Evolutionary conservation across 2,888 invertebrate species (phyloP).

Genomic region (Schrankia costaestrigalis): DNA sequence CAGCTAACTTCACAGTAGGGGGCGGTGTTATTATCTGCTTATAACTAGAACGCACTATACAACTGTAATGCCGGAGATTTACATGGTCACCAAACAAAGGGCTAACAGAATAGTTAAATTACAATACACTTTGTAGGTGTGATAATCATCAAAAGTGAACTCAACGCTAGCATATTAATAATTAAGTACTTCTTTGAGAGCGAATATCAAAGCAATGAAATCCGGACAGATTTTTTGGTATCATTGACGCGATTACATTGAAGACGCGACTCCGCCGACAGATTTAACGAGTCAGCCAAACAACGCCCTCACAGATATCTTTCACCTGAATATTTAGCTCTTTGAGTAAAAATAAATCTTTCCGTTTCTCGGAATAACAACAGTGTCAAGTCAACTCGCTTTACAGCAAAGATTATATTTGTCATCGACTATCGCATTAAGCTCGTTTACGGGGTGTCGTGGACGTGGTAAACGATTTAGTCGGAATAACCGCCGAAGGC

Average conservation of each 20-base stretch:
- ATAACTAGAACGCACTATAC: conserved; percentile 20
- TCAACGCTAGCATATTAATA: conserved; percentile 42
- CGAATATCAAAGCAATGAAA: conserved; percentile 67
- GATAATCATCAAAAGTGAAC: conserved; percentile 11
- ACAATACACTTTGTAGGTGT: conserved; percentile 5
- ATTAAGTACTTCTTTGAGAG: conserved; percentile 66
- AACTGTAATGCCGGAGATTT: too few species aligned
- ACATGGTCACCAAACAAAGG: too few species aligned
- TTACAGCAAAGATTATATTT: conserved; percentile 78
- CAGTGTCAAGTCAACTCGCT: conserved; percentile 73
- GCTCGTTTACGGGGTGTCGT: conserved; percentile 67
- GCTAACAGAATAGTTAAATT: too few species aligned
- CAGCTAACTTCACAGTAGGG: conserved; percentile 49
- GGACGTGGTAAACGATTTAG: conserved; percentile 67
- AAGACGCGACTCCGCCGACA: conserved; percentile 58
- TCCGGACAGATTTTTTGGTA: conserved; percentile 69
- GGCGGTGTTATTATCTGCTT: conserved; percentile 37
- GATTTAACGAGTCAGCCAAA: conserved; percentile 70
- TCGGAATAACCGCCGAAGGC: conserved; percentile 49
- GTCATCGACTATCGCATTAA: conserved; percentile 72
- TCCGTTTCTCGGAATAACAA: conserved; percentile 75
- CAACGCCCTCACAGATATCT: conserved; percentile 73
- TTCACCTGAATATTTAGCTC: conserved; percentile 79
- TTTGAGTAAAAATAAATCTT: conserved; percentile 78
- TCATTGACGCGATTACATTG: conserved; percentile 78